Evolutionary conservation across 1,140 invertebrate genomes (phyloP).

Genomic region (Ditylenchus dipsaci): DNA sequence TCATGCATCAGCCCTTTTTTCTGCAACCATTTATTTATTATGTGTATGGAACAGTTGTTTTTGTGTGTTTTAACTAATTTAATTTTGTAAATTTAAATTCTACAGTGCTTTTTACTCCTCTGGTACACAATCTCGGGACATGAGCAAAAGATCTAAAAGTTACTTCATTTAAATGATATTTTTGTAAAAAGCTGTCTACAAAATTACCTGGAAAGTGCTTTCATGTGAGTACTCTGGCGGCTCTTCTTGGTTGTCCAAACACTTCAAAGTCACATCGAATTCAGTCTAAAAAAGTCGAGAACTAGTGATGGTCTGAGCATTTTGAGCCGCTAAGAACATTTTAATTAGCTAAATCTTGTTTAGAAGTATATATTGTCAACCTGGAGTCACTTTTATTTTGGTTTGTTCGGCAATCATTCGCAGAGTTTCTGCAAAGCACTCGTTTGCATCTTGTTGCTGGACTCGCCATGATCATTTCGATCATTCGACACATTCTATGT

Average conservation of each 20-base stretch:
- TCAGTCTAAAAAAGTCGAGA: slow-evolving; percentile 11
- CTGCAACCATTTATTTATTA: too few relatives aligned
- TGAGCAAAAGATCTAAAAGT: too few relatives aligned
- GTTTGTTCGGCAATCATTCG: slow-evolving; percentile 83
- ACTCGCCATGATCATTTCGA: slow-evolving; percentile 75
- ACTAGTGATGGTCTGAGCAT: slow-evolving; percentile 8
- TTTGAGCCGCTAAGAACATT: too few relatives aligned
- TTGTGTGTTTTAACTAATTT: too few relatives aligned
- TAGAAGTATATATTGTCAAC: neutral
- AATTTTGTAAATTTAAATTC: too few relatives aligned
- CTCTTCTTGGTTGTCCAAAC: slow-evolving; percentile 28
- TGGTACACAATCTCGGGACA: too few relatives aligned
- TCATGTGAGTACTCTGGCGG: slow-evolving; percentile 12
- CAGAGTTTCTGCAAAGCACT: slow-evolving; percentile 89
- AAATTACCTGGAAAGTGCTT: slow-evolving; percentile 26
- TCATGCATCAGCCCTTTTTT: too few relatives aligned
- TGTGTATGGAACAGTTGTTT: too few relatives aligned
- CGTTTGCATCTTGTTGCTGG: slow-evolving; percentile 66
- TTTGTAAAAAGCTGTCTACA: neutral
- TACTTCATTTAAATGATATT: neutral
- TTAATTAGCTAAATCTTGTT: neutral
- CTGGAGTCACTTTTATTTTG: slow-evolving; percentile 60
- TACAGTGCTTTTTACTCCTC: too few relatives aligned
- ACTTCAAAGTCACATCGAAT: slow-evolving; percentile 27
- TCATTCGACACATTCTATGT: too few relatives aligned